Evolutionary conservation across 2,797 vertebrate species (phyloP).

Genomic region (Anolis apletophallus): DNA sequence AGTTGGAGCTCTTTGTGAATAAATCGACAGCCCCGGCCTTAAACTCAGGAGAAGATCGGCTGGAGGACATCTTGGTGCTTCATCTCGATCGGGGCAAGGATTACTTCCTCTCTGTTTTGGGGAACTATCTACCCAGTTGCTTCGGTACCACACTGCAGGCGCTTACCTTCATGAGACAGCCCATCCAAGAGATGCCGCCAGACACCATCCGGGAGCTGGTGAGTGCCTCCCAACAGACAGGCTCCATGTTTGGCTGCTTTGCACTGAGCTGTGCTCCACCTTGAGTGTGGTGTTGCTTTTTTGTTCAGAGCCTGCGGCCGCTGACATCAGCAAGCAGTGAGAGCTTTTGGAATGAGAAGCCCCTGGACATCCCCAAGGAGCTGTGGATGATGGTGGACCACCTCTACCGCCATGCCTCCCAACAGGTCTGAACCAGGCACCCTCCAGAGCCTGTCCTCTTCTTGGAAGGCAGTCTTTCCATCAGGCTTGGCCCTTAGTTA

Average conservation of each 20-base stretch:
- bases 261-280: neutral
- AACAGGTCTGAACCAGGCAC: constrained; percentile 82
- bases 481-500: neutral
- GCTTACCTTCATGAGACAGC: constrained; percentile 89
- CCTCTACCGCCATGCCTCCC: constrained; percentile 87
- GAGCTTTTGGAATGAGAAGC: constrained; percentile 77
- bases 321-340: constrained; percentile 53
- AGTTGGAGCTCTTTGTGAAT: constrained; percentile 95
- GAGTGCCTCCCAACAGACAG: constrained; percentile 59
- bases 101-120: constrained; percentile 93
- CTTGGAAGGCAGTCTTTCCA: rapidly evolving
- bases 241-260: neutral
- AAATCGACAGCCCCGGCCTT: constrained; percentile 88
- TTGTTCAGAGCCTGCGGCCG: constrained; percentile 80
- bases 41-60: constrained; percentile 88
- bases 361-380: constrained; percentile 93
- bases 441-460: neutral
- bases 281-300: neutral
- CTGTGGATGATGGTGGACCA: constrained; percentile 98
- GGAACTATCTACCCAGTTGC: constrained; percentile 95
- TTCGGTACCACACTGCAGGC: constrained; percentile 89
- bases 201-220: constrained; percentile 85
- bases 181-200: constrained; percentile 88
- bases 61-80: constrained; percentile 96
- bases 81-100: constrained; percentile 94